Percentiles rank a stretch among this genome's conserved stretches.
phyloP scores from a whole-genome alignment of 2,797 vertebrate genomes.

The Myioborus melanocephalus region DNA sequence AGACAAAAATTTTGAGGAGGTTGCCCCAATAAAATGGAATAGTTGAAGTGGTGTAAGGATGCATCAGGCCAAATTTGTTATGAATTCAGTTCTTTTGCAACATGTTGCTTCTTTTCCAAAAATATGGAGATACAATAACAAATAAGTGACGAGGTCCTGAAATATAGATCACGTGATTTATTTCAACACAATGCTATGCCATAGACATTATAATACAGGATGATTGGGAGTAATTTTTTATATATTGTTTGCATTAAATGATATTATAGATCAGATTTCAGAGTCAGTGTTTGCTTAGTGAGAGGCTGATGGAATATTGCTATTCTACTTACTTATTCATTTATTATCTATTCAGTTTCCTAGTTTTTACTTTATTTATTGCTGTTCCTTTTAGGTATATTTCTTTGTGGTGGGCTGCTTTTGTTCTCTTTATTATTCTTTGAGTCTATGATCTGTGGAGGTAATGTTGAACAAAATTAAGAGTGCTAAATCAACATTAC shows the following conservation, averaged over 20 bases:
- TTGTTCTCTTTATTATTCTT: slow-evolving; percentile 19
- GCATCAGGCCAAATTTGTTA: background rate
- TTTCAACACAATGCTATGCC: background rate
- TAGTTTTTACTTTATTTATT: slow-evolving; percentile 45
- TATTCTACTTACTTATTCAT: slow-evolving; percentile 2
- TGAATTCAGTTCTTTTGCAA: background rate
- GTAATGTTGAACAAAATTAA: slow-evolving; percentile 58
- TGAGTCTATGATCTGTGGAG: slow-evolving; percentile 19
- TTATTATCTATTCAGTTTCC: slow-evolving; percentile 22
- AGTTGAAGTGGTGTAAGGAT: background rate
- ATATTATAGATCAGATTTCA: slow-evolving; percentile 1
- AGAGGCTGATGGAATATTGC: background rate
- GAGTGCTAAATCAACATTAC: slow-evolving; percentile 50
- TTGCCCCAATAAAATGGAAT: background rate
- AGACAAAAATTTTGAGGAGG: background rate
- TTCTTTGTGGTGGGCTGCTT: slow-evolving; percentile 18
- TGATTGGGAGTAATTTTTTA: background rate
- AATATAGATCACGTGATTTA: background rate
- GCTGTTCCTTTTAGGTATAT: background rate
- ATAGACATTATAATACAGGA: background rate
- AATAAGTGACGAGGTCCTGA: background rate
- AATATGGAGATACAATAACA: background rate
- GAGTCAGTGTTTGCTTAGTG: background rate
- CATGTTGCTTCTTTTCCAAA: background rate
- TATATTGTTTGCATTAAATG: slow-evolving; percentile 19